Evolutionary conservation across 92 coral and sea anemone species (phyloP).

Genomic region (Zoanthus sociatus): DNA sequence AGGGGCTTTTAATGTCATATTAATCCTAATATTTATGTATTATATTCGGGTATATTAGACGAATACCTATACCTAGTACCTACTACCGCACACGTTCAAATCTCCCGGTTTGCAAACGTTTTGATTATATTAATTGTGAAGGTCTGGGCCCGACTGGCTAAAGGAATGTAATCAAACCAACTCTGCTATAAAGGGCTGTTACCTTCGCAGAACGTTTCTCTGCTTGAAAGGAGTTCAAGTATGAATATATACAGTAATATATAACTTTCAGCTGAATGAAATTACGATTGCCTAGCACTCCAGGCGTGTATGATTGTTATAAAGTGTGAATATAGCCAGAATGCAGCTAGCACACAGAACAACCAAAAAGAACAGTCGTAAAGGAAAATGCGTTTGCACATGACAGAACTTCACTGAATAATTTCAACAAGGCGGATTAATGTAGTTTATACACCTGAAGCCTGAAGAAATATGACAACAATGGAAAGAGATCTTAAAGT

Average conservation of each 20-base stretch:
- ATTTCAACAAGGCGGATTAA: background rate
- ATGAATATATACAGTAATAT: background rate
- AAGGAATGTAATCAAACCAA: constrained; percentile 34
- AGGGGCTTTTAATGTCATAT: no score
- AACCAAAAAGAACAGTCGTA: constrained; percentile 9
- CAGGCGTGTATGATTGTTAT: background rate
- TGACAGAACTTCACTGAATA: background rate
- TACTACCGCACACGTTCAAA: background rate
- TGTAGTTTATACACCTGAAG: constrained; percentile 6
- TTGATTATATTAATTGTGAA: background rate
- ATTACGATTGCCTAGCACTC: background rate
- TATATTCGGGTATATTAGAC: no score
- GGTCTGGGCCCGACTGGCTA: constrained; percentile 33
- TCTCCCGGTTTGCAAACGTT: background rate
- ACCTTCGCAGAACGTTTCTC: background rate
- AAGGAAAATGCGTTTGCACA: background rate
- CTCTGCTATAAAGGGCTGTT: background rate
- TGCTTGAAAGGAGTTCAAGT: background rate
- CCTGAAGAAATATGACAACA: constrained; percentile 21
- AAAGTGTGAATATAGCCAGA: background rate
- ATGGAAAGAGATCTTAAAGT: constrained; percentile 94
- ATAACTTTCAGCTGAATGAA: background rate
- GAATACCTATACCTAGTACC: background rate
- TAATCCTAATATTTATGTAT: no score
- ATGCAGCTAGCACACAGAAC: background rate